Base-by-base conservation (phyloP, 2,113 vertebrate species). In the Semicossyphus pulcher region DNA sequence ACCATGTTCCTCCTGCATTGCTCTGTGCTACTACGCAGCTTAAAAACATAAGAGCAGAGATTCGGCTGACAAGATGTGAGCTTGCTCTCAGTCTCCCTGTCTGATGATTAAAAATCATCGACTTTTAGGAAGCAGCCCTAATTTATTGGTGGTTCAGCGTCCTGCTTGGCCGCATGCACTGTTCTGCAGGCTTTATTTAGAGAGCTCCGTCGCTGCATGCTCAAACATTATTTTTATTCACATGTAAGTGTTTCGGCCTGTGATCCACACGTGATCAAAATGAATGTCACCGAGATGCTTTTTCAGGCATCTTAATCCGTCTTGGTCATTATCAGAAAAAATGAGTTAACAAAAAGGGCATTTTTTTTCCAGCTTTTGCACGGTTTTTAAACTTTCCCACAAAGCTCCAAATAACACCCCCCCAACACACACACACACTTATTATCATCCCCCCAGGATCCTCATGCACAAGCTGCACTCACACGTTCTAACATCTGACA, bases 401-500 rank as follows among this genome's bases (percentile, higher is more conserved):
- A 21, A 29, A 52, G 41, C 58, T 29, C 21, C 16, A 32, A n/a
- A 37, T 64, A 29, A 56, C 36, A 44, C 31, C 68, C 7, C 41
- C 56, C 53, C 41, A n/a, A n/a, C n/a, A n/a, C n/a, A n/a, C n/a
- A n/a, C n/a, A n/a, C n/a, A n/a, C n/a, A 11, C 59, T 65, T 20
- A 79, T 76, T 39, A 65, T 57, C 39, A 39, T 28, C 64, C 48
- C n/a, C 16, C 18, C 23, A 56, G 54, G 51, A 70, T 37, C 36
- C 49, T 34, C 29, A 2, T 72, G 62, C 42, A 69, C 56, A 32
- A 39, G 42, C 48, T 78, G 54, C 71, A 44, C 62, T 57, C 59
- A 64, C 56, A 71, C 60, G 29, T 21, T 65, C 49, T 48, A 70
- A 70, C 71, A 62, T 51, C 81, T 83, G 58, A 54, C 71, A 64